Evolutionary conservation across 1,140 invertebrate genomes (phyloP).

Genomic region (Cydia splendana): DNA sequence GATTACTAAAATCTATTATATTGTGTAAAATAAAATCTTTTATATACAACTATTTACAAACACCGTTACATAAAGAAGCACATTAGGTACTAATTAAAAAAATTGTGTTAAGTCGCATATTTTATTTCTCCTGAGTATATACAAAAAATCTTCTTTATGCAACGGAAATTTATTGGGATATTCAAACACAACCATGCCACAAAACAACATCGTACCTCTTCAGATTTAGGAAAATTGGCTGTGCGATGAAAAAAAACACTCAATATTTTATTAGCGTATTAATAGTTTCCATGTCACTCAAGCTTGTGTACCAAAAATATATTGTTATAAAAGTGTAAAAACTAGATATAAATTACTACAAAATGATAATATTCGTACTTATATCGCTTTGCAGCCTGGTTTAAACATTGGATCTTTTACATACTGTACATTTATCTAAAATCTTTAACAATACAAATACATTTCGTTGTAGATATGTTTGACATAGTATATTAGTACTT

Average conservation of each 20-base stretch:
- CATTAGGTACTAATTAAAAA: constrained; percentile 36
- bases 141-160: background rate
- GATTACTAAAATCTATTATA: constrained; percentile 55
- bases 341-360: constrained; percentile 33
- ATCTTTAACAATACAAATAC: constrained; percentile 40
- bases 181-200: constrained; percentile 56
- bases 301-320: constrained; percentile 47
- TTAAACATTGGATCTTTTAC: constrained; percentile 17
- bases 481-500: constrained; percentile 19
- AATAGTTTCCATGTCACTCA: constrained; percentile 58
- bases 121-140: background rate
- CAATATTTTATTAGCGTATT: constrained; percentile 64
- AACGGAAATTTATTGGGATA: background rate
- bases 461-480: constrained; percentile 46
- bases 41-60: constrained; percentile 42
- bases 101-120: constrained; percentile 35
- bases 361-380: constrained; percentile 35
- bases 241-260: constrained; percentile 43
- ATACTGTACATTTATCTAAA: constrained; percentile 54
- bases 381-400: constrained; percentile 10
- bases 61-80: constrained; percentile 31
- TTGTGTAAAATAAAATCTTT: constrained; percentile 52
- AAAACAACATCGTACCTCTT: constrained; percentile 54
- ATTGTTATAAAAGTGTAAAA: constrained; percentile 56
- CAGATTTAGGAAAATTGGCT: constrained; percentile 35